A percentile compares a stretch with the other conserved stretches of the same genome.
These are phyloP conservation scores for Entomobrya multifasciata DNA, from an alignment of 2,888 invertebrate species.

Conservation along the genomic window DNA sequence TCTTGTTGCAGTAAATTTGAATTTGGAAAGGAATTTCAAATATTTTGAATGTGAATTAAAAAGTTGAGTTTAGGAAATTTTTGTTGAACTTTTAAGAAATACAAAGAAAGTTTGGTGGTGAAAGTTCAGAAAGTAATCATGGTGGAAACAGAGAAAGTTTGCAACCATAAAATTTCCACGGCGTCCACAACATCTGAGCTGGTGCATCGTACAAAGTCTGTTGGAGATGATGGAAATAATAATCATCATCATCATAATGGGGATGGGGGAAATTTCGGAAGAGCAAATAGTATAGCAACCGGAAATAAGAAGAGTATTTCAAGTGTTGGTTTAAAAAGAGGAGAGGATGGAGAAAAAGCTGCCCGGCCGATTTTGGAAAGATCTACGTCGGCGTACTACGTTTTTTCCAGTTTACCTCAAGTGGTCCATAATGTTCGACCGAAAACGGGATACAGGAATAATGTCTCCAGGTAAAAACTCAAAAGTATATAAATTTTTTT, in stretches of 20 bases:
- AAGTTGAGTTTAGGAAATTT: too few relatives aligned
- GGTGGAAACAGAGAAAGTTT: conserved; percentile 70
- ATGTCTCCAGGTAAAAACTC: conserved; percentile 61
- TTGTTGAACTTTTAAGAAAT: background rate
- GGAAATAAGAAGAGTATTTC: background rate
- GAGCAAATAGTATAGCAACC: conserved; percentile 20
- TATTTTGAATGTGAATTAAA: too few relatives aligned
- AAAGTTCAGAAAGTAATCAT: conserved; percentile 11
- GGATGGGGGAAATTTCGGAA: background rate
- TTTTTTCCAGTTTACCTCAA: conserved; percentile 61
- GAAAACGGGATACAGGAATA: conserved; percentile 59
- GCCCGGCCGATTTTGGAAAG: background rate
- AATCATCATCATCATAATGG: background rate
- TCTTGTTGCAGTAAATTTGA: background rate
- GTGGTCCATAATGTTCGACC: conserved; percentile 55
- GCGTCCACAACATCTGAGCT: background rate
- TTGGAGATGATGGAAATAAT: conserved; percentile 7
- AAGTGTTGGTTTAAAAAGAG: background rate
- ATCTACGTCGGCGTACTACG: conserved; percentile 61
- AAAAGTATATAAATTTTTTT: too few relatives aligned
- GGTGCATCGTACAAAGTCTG: conserved; percentile 36
- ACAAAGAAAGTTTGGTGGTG: background rate
- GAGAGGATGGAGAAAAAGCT: background rate
- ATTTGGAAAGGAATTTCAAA: background rate
- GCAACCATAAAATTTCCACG: conserved; percentile 54